phyloP scores from a whole-genome alignment of 2,113 vertebrate species.

The Erinaceus europaeus region DNA sequence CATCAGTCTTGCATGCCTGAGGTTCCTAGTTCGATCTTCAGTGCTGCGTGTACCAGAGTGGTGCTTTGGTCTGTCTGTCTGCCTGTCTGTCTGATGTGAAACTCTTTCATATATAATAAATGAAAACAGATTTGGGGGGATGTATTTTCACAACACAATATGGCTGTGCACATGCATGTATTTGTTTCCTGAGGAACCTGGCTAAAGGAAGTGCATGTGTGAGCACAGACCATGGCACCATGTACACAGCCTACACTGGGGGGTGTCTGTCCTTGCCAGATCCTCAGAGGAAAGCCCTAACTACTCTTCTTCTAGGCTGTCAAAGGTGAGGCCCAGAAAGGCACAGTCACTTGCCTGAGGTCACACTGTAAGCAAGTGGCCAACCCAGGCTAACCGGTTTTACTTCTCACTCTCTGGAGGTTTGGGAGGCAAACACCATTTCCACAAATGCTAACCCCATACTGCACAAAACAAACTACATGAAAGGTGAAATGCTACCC shows the following conservation, averaged over 20 bases:
- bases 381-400: background rate
- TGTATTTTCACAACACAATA: background rate
- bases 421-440: background rate
- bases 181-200: constrained; percentile 29
- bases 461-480: background rate
- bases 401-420: background rate
- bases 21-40: too few relatives aligned
- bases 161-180: background rate
- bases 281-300: background rate
- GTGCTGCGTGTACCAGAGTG: too few relatives aligned
- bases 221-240: too few relatives aligned
- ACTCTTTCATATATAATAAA: too few relatives aligned
- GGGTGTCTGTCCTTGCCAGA: background rate
- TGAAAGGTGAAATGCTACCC: background rate
- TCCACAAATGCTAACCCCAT: background rate
- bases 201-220: background rate
- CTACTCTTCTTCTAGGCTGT: background rate
- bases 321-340: background rate
- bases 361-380: constrained; percentile 8
- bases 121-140: too few relatives aligned
- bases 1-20: too few relatives aligned
- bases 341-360: background rate
- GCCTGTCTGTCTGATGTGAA: too few relatives aligned
- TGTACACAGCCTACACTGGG: too few relatives aligned
- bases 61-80: too few relatives aligned